Conservation (phyloP, 2,797 vertebrate genomes). For the Chelon labrosus region DNA sequence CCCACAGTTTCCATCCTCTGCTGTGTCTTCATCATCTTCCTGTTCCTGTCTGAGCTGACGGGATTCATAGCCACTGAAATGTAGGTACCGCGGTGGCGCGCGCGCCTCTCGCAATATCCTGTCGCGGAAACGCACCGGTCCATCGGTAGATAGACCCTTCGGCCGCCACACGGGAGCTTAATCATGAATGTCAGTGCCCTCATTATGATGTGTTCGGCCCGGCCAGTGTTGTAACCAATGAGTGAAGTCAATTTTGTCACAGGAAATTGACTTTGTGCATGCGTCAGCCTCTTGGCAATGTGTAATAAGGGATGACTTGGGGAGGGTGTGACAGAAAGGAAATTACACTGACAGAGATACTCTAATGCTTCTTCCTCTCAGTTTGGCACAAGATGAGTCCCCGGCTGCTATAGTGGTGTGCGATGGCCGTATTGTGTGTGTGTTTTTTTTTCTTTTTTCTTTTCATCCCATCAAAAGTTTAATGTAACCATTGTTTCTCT, state of each 20-base stretch:
- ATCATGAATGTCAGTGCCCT: slow-evolving; percentile 44
- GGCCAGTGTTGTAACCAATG: slow-evolving; percentile 42
- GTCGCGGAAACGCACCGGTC: background rate
- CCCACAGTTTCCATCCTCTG: slow-evolving; percentile 97
- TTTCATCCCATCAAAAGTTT: slow-evolving; percentile 4
- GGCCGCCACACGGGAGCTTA: slow-evolving; percentile 35
- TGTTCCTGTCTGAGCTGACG: slow-evolving; percentile 98
- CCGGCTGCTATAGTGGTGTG: background rate
- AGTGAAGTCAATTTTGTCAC: slow-evolving; percentile 53
- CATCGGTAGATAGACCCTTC: background rate
- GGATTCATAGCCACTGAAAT: slow-evolving; percentile 99
- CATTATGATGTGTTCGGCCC: slow-evolving; percentile 47
- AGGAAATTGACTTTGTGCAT: slow-evolving; percentile 74
- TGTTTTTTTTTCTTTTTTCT: background rate
- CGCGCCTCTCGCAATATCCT: slow-evolving; percentile 32
- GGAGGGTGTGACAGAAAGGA: slow-evolving; percentile 63
- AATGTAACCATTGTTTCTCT: slow-evolving; percentile 22
- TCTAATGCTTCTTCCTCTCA: slow-evolving; percentile 21
- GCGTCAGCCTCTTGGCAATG: slow-evolving; percentile 65
- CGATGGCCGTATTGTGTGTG: background rate
- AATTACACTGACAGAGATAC: slow-evolving; percentile 51
- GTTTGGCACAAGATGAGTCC: slow-evolving; percentile 29
- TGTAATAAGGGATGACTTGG: slow-evolving; percentile 56
- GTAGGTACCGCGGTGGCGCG: slow-evolving; percentile 84
- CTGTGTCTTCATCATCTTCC: slow-evolving; percentile 98